These are phyloP conservation scores for Dipodomys merriami DNA, from an alignment of 2,113 vertebrate genomes.

Conservation along the genomic window DNA sequence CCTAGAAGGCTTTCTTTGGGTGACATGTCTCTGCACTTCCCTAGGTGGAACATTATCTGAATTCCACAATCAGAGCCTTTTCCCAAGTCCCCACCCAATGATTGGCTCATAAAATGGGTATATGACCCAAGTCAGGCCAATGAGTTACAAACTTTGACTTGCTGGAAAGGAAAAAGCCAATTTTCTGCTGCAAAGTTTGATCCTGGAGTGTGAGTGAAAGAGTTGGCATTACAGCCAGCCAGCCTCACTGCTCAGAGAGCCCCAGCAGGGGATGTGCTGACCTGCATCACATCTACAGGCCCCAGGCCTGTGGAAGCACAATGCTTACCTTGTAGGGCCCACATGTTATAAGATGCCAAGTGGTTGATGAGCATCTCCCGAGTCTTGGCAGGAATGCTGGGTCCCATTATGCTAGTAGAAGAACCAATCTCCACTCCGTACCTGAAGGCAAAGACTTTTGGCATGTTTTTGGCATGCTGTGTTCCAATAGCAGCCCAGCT, in stretches of 20 bases:
- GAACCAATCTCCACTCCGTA: slow-evolving; percentile 93
- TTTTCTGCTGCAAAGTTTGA: not conserved
- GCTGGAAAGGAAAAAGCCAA: not conserved
- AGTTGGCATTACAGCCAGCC: not conserved
- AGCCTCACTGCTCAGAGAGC: not conserved
- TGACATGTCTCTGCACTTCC: not conserved
- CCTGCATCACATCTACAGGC: too few species aligned
- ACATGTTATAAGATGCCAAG: slow-evolving; percentile 94
- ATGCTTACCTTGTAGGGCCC: slow-evolving; percentile 93
- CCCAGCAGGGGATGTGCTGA: not conserved
- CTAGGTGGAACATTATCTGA: not conserved
- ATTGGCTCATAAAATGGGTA: not conserved
- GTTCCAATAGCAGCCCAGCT: not conserved
- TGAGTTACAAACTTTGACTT: not conserved
- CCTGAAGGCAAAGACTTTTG: slow-evolving; percentile 80
- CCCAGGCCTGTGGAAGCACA: rapidly evolving
- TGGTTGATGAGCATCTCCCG: slow-evolving; percentile 92
- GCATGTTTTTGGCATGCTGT: not conserved
- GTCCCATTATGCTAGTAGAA: slow-evolving; percentile 94
- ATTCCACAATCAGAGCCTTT: not conserved
- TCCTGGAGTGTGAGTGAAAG: not conserved
- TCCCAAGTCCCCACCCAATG: not conserved
- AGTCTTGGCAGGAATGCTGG: slow-evolving; percentile 92
- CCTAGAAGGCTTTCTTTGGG: not conserved
- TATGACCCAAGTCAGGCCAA: not conserved